Conservation (phyloP, 92 coral and sea anemone genomes). For the Palythoa grandiflora region DNA sequence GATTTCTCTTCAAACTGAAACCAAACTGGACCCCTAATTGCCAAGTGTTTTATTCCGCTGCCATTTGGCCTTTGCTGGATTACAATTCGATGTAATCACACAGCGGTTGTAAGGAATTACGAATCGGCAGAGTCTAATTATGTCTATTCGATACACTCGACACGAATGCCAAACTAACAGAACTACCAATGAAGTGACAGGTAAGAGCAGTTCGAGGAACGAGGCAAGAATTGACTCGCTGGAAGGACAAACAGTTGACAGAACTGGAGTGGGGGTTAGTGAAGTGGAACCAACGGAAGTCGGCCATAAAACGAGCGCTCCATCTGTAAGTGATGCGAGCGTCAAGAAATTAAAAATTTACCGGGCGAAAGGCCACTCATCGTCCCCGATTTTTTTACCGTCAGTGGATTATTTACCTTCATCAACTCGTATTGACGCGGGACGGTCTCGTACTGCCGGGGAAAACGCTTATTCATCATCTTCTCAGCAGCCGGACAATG, state of each 20-base stretch:
- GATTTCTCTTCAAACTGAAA: constrained; percentile 64
- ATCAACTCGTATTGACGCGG: constrained; percentile 52
- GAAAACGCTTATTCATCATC: constrained; percentile 47
- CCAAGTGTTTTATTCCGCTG: constrained; percentile 23
- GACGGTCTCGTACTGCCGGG: constrained; percentile 43
- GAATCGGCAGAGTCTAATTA: constrained; percentile 59
- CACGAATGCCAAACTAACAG: constrained; percentile 74
- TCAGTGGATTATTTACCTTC: constrained; percentile 64
- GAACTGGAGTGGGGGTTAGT: constrained; percentile 63
- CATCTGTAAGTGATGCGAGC: constrained; percentile 71
- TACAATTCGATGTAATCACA: constrained; percentile 57
- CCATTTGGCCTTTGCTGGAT: constrained; percentile 31
- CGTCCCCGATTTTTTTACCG: constrained; percentile 59
- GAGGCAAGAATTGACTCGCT: constrained; percentile 73
- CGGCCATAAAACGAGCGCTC: constrained; percentile 65
- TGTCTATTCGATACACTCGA: constrained; percentile 81
- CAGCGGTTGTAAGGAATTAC: constrained; percentile 54
- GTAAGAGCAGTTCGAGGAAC: constrained; percentile 68
- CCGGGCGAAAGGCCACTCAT: constrained; percentile 74
- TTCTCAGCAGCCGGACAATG: constrained; percentile 44
- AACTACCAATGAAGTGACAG: constrained; percentile 62
- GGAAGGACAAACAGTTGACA: constrained; percentile 64
- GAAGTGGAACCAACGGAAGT: constrained; percentile 94
- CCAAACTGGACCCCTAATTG: constrained; percentile 51
- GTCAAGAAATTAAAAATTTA: constrained; percentile 75